Conservation (phyloP, 2,113 vertebrate genomes). For the Delphinus delphis region DNA sequence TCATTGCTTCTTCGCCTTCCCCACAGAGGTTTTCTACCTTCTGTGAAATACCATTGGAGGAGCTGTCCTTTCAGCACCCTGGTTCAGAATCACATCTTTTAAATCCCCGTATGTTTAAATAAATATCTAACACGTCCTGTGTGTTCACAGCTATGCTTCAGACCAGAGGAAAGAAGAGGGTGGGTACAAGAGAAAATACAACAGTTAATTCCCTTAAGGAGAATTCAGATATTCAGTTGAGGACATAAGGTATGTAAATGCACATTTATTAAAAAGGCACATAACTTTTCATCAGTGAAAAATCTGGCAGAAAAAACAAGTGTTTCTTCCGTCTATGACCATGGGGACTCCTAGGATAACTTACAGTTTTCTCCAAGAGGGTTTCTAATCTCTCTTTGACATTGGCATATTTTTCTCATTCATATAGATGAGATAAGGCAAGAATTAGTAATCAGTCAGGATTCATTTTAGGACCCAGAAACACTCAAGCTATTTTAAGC, state of each 20-base stretch:
- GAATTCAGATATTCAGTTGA: constrained; percentile 4
- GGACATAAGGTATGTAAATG: constrained; percentile 2
- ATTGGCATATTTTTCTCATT: constrained; percentile 36
- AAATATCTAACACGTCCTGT: constrained; percentile 29
- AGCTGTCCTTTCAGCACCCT: constrained; percentile 82
- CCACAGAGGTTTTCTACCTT: not conserved
- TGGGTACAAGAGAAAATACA: not conserved
- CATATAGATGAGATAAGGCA: constrained; percentile 39
- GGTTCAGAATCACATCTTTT: not conserved
- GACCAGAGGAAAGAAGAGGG: not conserved
- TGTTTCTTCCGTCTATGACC: not conserved
- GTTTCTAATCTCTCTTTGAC: not conserved
- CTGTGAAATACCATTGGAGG: constrained; percentile 1
- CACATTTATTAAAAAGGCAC: not conserved
- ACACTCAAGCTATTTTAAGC: constrained; percentile 52
- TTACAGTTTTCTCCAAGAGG: not conserved
- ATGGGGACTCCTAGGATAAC: not conserved
- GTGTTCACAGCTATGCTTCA: not conserved
- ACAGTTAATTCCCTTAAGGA: not conserved
- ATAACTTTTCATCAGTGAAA: not conserved
- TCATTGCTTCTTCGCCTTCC: not conserved
- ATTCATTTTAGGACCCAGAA: constrained; percentile 55
- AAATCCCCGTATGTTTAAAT: not conserved
- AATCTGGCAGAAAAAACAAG: not conserved
- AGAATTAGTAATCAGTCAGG: constrained; percentile 43